Evolutionary conservation across 2,888 invertebrate genomes (phyloP).

Genomic region (Latrodectus elegans): DNA sequence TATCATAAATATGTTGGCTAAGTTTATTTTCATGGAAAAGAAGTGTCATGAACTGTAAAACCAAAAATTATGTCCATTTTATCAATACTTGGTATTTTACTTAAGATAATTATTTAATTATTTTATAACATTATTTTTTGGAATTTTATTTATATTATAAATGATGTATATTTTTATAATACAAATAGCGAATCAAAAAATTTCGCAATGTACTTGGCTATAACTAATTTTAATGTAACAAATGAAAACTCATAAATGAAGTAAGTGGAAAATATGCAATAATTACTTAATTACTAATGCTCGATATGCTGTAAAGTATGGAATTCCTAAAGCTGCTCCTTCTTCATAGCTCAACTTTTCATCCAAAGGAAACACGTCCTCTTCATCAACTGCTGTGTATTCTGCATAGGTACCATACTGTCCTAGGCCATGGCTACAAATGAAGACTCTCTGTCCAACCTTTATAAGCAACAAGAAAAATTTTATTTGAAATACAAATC

Average conservation of each 20-base stretch:
- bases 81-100: no score
- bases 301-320: slow-evolving; percentile 79
- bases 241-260: background rate
- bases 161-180: background rate
- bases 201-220: no score
- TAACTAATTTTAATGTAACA: background rate
- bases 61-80: no score
- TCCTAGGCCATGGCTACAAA: slow-evolving; percentile 66
- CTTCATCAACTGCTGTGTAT: slow-evolving; percentile 75
- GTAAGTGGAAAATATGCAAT: background rate
- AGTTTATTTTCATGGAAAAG: no score
- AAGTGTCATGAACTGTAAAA: no score
- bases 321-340: slow-evolving; percentile 78
- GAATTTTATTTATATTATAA: no score
- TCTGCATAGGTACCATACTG: slow-evolving; percentile 77
- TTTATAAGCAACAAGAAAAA: slow-evolving; percentile 59
- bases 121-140: no score
- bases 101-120: no score
- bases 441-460: slow-evolving; percentile 76
- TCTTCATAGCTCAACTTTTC: slow-evolving; percentile 76
- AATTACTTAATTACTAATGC: slow-evolving; percentile 77
- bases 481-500: no score
- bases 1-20: no score
- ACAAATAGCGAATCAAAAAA: background rate
- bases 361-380: slow-evolving; percentile 74